These are phyloP conservation scores for Phalacrocorax carbo DNA, from an alignment of 2,113 vertebrate genomes.

Conservation along the genomic window DNA sequence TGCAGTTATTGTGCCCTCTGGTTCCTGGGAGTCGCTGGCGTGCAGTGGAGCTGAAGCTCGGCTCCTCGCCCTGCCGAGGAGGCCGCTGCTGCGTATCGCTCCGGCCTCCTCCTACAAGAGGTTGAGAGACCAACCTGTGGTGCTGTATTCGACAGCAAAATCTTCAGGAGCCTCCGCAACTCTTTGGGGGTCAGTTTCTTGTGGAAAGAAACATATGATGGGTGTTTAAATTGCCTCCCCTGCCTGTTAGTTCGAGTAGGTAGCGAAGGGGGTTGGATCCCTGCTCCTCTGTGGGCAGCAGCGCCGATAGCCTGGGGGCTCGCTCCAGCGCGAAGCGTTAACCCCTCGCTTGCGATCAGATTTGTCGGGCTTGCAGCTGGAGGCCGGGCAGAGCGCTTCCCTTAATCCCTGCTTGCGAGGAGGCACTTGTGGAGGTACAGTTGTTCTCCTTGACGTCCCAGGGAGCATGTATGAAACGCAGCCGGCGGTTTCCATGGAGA, in stretches of 20 bases:
- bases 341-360: neutral
- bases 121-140: fast-evolving
- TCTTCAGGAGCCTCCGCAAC: neutral
- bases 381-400: neutral
- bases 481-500: neutral
- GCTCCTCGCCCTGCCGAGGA: neutral
- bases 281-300: fast-evolving
- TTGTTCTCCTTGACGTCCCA: neutral
- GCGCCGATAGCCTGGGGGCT: neutral
- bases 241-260: neutral
- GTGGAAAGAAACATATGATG: neutral
- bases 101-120: fast-evolving
- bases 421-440: neutral
- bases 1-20: neutral
- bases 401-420: neutral
- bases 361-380: neutral
- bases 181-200: neutral
- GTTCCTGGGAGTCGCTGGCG: fast-evolving
- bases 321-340: fast-evolving
- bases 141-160: neutral
- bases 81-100: neutral
- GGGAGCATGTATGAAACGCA: neutral
- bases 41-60: neutral
- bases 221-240: neutral
- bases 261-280: neutral